Evolutionary conservation across 2,888 invertebrate species (phyloP), one percentile per base, ranked within the genome.

Genomic region (Platynereis dumerilii): DNA sequence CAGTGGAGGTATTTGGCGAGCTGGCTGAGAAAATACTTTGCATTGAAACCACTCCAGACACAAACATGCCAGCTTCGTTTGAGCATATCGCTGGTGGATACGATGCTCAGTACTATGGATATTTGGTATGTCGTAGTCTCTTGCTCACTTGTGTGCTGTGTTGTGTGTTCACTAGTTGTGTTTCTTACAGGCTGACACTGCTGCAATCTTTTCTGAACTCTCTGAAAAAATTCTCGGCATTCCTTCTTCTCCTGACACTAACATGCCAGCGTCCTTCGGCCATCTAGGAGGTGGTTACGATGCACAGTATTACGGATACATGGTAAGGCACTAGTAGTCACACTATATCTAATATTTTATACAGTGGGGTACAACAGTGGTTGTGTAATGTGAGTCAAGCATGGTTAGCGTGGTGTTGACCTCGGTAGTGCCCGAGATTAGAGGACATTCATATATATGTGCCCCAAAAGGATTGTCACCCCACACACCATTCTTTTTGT

Each of bases 31-130:
- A 85, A 60, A 77, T 85, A 28, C 73, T 86, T 60, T 85, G 84
- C 7, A 81, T 86, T 64, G 74, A 80, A 20, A 74, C 83, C 1
- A 83, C 84, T 29, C 80, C 81, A 15, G 82, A 79, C 29, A 86
- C 86, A 29, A 86, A 86, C 74, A 85, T 86, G 83, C 75, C 86
- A 15, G 86, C 86, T 2, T 82, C 83, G n/a, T 87, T 87, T 76
- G 84, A 83, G 27, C 87, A 87, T 73, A 68, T 87, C 54, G 85
- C 83, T 42, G 83, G 84, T 3, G 86, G 86, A 17, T 87, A 87
- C 74, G 86, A 86, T 78, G 86, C 86, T 34, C 85, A 86, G 69
- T 87, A 87, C 71, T 87, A 87, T 73, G 85, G 86, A 42, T 87
- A 87, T 71, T 70, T 87, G 83, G 86, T 86, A 74, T 75, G 79